These are phyloP conservation scores for Dunckerocampus dactyliophorus DNA, from an alignment of 2,113 vertebrate species.

Conservation along the genomic window DNA sequence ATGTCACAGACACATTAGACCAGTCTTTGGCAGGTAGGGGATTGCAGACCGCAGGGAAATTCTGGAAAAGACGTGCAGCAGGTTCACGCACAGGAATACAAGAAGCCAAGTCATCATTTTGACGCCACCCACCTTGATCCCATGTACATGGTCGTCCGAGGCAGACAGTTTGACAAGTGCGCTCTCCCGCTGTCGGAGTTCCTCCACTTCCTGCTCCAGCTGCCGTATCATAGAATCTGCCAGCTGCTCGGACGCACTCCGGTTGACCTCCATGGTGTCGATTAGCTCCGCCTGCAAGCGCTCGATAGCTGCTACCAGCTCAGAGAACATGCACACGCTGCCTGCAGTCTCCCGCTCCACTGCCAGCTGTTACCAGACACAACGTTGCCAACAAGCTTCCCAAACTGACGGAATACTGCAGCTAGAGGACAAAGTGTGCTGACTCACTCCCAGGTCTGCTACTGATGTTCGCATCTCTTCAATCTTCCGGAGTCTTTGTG, in stretches of 20 bases:
- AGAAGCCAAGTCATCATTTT: too few relatives aligned
- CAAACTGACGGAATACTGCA: neutral
- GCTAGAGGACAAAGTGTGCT: neutral
- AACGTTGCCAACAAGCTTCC: neutral
- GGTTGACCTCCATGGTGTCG: constrained; percentile 59
- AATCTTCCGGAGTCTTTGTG: constrained; percentile 52
- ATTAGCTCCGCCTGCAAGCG: constrained; percentile 57
- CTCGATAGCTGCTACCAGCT: constrained; percentile 53
- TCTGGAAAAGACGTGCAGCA: constrained; percentile 30
- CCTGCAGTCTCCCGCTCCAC: constrained; percentile 49
- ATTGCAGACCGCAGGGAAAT: constrained; percentile 29
- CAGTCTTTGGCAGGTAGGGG: constrained; percentile 56
- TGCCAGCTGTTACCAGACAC: constrained; percentile 29
- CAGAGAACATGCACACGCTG: constrained; percentile 47
- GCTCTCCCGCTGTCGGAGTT: constrained; percentile 47
- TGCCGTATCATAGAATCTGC: constrained; percentile 53
- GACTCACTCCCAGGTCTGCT: constrained; percentile 50
- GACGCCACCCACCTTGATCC: constrained; percentile 51
- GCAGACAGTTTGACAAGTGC: constrained; percentile 45
- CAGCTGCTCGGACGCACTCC: constrained; percentile 43
- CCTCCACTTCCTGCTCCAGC: constrained; percentile 64
- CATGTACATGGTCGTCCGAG: constrained; percentile 51
- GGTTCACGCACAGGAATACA: neutral
- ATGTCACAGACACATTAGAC: constrained; percentile 46
- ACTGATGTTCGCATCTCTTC: constrained; percentile 59